Base-by-base conservation (phyloP, 2,888 invertebrate species). In the Melikaiella ostensackeni region DNA sequence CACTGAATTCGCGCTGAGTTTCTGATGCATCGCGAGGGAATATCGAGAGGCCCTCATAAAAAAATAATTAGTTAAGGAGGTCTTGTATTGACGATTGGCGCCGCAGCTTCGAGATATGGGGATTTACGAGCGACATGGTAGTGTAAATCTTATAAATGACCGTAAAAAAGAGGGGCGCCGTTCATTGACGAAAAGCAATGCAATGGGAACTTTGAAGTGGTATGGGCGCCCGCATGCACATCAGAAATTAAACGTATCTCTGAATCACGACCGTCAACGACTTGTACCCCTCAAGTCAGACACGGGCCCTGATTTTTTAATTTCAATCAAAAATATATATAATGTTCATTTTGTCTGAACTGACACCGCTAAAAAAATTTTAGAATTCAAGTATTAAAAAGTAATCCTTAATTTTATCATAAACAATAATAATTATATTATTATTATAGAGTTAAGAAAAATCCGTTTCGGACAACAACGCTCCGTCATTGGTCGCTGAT, bases 151-250 rank as follows among this genome's bases (percentile, higher is more conserved):
- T 50, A 70, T 70, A 50, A 35, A 63, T 63, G 63, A 63, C 0
- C 63, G 63, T 63, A 63, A 70, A 70, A 70, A 70, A 27, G 50
- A 50, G 70, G 70, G 70, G 19, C 30, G 50, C n/a, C 50, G n/a
- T 70, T 70, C 70, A 70, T 70, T 70, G 30, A 70, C 70, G 70
- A 70, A 70, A 70, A 70, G 35, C 63, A 63, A 35, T 63, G 35
- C 63, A 63, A 35, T 38, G 63, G n/a, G 50, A 50, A 50, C 27
- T 70, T 70, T 50, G n/a, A 70, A 70, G 50, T 55, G 30, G 50
- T n/a, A 50, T 50, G 50, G 70, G 50, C 70, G 70, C 70, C 70
- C 16, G 42, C 30, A 70, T 50, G 30, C n/a, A 50, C 11, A n/a
- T 42, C 24, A 42, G 3, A 33, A 70, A 16, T 42, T 42, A 42